Percentiles rank a stretch among this genome's conserved stretches.
Conservation (phyloP, 2,113 vertebrate genomes). For the Grantiella picta region DNA sequence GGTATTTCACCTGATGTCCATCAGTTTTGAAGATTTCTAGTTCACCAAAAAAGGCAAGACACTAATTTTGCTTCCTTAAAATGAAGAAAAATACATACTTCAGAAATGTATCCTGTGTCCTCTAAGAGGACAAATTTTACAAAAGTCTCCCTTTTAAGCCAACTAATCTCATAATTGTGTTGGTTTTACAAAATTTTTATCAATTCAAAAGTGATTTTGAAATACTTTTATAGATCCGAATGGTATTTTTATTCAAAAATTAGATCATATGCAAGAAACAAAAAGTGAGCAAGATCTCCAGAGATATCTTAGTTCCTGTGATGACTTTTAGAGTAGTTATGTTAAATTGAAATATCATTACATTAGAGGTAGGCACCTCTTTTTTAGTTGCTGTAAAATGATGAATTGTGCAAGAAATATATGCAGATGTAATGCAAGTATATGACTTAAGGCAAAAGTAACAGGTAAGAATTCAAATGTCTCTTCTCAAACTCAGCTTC, state of each 20-base stretch:
- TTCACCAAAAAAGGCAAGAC: neutral
- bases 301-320: neutral
- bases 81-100: neutral
- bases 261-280: neutral
- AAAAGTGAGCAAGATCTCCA: neutral
- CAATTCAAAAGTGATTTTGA: neutral
- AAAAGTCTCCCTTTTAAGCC: neutral
- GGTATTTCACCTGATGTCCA: neutral
- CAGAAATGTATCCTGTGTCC: neutral
- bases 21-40: neutral
- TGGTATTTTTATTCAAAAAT: neutral
- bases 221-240: neutral
- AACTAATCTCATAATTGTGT: neutral
- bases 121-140: neutral
- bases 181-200: neutral
- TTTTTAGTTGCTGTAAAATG: neutral
- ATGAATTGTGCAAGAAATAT: neutral
- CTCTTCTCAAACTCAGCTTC: neutral
- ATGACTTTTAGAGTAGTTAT: neutral
- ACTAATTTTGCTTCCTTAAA: neutral
- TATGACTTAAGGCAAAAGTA: neutral
- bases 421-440: neutral
- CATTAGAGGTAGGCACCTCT: neutral
- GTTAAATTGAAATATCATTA: neutral
- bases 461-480: neutral